phyloP scores from a whole-genome alignment of 1,140 invertebrate genomes.

The Caerostris extrusa region DNA sequence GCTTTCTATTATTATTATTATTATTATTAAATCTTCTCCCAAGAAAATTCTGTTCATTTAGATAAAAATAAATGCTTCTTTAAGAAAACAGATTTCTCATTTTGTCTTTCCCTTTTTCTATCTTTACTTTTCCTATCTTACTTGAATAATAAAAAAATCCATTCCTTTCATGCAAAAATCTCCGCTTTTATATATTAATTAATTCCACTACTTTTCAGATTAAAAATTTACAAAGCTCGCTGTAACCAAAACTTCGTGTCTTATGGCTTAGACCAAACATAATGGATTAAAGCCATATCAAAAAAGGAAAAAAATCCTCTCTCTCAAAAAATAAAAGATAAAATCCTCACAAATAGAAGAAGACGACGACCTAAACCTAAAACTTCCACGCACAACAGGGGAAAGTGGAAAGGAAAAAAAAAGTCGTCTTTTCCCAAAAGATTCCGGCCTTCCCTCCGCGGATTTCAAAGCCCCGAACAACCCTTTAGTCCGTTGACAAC shows the following conservation, averaged over 20 bases:
- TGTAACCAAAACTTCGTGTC: background rate
- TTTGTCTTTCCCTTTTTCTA: background rate
- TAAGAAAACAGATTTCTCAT: no score
- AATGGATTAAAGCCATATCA: conserved; percentile 4
- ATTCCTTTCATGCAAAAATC: background rate
- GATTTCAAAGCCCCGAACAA: conserved; percentile 56
- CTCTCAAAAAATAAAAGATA: no score
- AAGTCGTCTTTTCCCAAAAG: background rate
- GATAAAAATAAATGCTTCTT: no score
- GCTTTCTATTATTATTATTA: no score
- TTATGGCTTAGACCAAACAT: background rate
- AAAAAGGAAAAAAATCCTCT: background rate
- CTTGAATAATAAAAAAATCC: background rate
- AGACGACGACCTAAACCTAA: background rate
- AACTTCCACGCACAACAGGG: background rate
- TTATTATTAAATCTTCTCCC: no score
- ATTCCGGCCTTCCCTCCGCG: conserved; percentile 1
- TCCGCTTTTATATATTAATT: background rate
- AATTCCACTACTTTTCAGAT: background rate
- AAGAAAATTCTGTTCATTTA: no score
- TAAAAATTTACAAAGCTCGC: background rate
- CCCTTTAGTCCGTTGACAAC: conserved; percentile 47
- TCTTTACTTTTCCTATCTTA: background rate
- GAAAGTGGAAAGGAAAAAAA: background rate
- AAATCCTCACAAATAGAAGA: background rate